Conservation (phyloP, 2,113 vertebrate genomes). For the Rhinogobius similis region DNA sequence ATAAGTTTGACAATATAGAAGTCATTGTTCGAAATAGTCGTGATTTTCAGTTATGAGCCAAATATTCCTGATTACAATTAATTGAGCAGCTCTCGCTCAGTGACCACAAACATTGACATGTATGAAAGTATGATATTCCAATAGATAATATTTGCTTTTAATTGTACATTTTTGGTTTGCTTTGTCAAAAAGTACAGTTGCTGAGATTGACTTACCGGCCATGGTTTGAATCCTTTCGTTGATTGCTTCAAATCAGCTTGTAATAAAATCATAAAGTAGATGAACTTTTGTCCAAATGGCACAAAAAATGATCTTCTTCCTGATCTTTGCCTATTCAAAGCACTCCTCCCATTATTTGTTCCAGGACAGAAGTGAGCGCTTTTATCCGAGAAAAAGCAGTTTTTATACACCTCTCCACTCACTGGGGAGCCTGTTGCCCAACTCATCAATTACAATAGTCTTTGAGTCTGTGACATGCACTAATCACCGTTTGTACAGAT, state of each 20-base stretch:
- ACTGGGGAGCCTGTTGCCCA: slow-evolving; percentile 57
- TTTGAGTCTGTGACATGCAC: slow-evolving; percentile 56
- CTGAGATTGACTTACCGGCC: slow-evolving; percentile 51
- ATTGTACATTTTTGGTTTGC: not conserved
- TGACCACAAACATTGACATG: too few species aligned
- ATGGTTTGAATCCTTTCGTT: slow-evolving; percentile 21
- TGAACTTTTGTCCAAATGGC: not conserved
- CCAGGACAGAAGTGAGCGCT: slow-evolving; percentile 7
- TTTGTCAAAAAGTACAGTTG: not conserved
- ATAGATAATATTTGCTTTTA: not conserved
- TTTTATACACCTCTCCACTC: slow-evolving; percentile 69
- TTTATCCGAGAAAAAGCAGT: slow-evolving; percentile 26
- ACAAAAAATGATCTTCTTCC: too few species aligned
- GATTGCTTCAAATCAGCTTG: not conserved
- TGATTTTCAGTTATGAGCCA: too few species aligned
- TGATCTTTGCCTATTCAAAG: not conserved
- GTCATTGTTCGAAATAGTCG: too few species aligned
- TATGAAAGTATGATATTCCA: too few species aligned
- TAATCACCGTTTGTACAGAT: slow-evolving; percentile 46
- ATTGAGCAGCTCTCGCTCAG: too few species aligned
- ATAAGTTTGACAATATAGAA: too few species aligned
- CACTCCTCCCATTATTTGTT: slow-evolving; percentile 7
- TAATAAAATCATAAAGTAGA: not conserved
- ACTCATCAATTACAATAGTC: slow-evolving; percentile 73
- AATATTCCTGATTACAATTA: too few species aligned